Percentiles rank a stretch among this genome's conserved stretches.
Conservation (phyloP, 2,113 vertebrate genomes). For the Corythoichthys haematopterus region DNA sequence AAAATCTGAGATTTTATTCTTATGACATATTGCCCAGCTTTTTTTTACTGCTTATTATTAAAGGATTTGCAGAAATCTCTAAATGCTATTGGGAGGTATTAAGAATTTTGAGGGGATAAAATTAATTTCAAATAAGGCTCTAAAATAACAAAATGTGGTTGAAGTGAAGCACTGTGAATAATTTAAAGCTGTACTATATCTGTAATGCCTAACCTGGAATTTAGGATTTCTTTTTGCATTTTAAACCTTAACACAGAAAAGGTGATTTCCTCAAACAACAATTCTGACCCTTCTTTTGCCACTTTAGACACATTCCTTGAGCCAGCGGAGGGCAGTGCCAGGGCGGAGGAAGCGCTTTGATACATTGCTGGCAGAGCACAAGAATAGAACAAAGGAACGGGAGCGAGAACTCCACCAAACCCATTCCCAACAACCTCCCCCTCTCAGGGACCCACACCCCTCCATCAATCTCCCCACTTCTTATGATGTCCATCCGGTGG, state of each 20-base stretch:
- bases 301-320: conserved; percentile 98
- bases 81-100: neutral
- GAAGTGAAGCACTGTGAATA: too few species aligned
- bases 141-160: too few species aligned
- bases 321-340: conserved; percentile 94
- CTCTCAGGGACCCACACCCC: conserved; percentile 97
- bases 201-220: neutral
- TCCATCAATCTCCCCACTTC: conserved; percentile 79
- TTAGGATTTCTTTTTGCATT: neutral
- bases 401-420: conserved; percentile 86
- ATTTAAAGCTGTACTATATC: neutral
- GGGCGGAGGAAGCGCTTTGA: conserved; percentile 98
- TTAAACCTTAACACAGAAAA: neutral
- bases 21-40: too few species aligned
- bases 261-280: neutral
- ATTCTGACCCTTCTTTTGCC: conserved; percentile 2
- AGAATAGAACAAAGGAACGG: conserved; percentile 93
- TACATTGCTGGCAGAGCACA: conserved; percentile 94
- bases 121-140: neutral
- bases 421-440: conserved; percentile 85
- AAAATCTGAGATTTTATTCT: too few species aligned
- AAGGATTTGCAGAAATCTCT: neutral
- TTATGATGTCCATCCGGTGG: conserved; percentile 84
- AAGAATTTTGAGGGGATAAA: neutral
- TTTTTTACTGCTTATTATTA: neutral